Evolutionary conservation across 2,113 vertebrate species (phyloP).

Genomic region (Donacobius atricapilla): DNA sequence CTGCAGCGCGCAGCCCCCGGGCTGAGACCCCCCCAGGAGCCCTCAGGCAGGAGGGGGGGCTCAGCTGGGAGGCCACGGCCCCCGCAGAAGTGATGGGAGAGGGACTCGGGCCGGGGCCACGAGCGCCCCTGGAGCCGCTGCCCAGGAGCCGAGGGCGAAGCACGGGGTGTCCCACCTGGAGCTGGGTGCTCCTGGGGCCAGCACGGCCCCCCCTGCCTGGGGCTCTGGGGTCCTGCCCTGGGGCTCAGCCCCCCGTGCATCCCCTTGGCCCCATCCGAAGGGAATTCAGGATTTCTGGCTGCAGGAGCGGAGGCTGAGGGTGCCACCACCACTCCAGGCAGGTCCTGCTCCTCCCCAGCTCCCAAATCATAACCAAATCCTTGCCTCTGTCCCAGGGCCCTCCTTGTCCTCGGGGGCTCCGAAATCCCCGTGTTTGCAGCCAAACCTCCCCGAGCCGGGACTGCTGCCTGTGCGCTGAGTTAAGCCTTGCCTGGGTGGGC

Average conservation of each 20-base stretch:
- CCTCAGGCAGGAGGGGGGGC: not conserved
- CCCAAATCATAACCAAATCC: no score
- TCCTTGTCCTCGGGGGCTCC: not conserved
- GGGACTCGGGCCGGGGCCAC: not conserved
- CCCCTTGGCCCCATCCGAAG: rapidly evolving
- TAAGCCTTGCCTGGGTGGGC: not conserved
- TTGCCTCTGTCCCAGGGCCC: not conserved
- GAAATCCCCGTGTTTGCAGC: not conserved
- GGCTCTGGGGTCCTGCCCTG: no score
- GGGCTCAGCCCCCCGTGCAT: rapidly evolving
- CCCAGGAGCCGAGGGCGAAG: not conserved
- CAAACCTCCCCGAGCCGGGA: not conserved
- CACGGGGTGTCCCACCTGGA: no score
- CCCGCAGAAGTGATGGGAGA: rapidly evolving
- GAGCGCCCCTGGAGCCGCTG: not conserved
- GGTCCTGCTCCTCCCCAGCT: no score
- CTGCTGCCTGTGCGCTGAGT: not conserved
- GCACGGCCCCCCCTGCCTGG: not conserved
- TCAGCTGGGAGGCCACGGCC: not conserved
- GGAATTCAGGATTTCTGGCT: no score
- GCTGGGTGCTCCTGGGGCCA: not conserved
- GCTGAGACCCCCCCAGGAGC: no score
- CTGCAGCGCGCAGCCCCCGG: not conserved
- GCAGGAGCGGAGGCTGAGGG: no score
- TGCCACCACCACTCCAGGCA: no score